A percentile compares a stretch with the other conserved stretches of the same genome.
phyloP scores from a whole-genome alignment of 1,140 invertebrate species.

The Homalodisca vitripennis region DNA sequence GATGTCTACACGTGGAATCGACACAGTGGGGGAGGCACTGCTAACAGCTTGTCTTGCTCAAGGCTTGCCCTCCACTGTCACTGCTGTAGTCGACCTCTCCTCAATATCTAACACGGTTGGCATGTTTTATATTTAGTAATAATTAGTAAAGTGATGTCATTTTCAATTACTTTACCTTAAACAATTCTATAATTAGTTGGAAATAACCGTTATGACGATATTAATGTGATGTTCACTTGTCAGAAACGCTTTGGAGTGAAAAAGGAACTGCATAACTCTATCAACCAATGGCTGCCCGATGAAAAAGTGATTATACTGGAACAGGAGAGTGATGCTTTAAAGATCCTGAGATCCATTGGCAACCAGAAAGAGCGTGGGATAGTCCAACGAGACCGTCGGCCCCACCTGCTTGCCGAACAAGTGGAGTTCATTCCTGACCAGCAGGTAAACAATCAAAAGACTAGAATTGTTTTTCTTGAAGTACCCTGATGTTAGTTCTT shows the following conservation, averaged over 20 bases:
- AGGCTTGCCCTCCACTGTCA: conserved; percentile 76
- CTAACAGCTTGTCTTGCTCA: conserved; percentile 74
- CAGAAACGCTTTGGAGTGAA: conserved; percentile 72
- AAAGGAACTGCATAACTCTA: conserved; percentile 68
- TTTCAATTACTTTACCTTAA: too few relatives aligned
- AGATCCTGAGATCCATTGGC: conserved; percentile 75
- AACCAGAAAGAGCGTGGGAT: conserved; percentile 75
- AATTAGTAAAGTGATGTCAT: too few relatives aligned
- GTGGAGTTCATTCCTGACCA: conserved; percentile 60
- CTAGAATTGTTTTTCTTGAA: not conserved
- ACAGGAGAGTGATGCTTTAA: conserved; percentile 71
- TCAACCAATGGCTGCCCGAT: conserved; percentile 77
- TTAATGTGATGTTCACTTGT: too few relatives aligned
- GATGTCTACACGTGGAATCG: conserved; percentile 64
- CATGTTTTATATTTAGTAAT: too few relatives aligned
- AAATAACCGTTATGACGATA: too few relatives aligned
- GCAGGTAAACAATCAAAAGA: not conserved
- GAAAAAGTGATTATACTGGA: conserved; percentile 80
- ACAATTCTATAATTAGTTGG: too few relatives aligned
- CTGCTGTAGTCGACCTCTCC: conserved; percentile 75
- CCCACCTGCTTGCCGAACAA: conserved; percentile 79
- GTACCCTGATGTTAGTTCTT: not conserved
- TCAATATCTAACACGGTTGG: conserved; percentile 60
- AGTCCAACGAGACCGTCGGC: conserved; percentile 71
- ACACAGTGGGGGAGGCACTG: conserved; percentile 73